Evolutionary conservation across 2,113 vertebrate genomes (phyloP).

Genomic region (Python bivittatus): DNA sequence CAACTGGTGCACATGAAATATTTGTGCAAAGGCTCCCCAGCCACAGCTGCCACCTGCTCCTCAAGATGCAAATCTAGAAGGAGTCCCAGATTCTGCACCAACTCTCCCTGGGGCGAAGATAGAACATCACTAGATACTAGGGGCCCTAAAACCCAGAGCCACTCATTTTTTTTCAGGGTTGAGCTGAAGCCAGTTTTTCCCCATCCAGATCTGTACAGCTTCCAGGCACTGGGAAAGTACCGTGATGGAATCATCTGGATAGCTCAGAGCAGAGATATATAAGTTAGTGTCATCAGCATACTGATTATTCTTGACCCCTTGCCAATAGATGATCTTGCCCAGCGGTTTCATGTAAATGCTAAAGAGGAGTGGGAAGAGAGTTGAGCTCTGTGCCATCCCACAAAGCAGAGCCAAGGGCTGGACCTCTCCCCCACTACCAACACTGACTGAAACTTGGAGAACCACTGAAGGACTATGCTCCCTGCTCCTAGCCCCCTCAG

Average conservation of each 20-base stretch:
- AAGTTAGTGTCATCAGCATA: not conserved
- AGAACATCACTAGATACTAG: not conserved
- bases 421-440: not conserved
- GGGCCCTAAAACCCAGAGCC: not conserved
- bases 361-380: not conserved
- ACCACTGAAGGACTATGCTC: not conserved
- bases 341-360: not conserved
- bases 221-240: not conserved
- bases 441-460: not conserved
- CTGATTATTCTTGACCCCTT: not conserved
- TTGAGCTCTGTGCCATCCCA: not conserved
- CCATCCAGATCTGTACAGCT: not conserved
- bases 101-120: not conserved
- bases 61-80: not conserved
- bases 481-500: not conserved
- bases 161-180: not conserved
- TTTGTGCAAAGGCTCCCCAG: not conserved
- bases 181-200: not conserved
- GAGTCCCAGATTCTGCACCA: not conserved
- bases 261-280: not conserved
- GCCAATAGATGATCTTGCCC: not conserved
- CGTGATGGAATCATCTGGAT: not conserved
- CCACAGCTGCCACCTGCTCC: not conserved
- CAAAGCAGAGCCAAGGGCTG: not conserved
- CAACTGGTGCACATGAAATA: not conserved